A percentile compares a stretch with the other conserved stretches of the same genome.
Conservation (phyloP, 2,113 vertebrate species). For the Phylloscopus whistleri region DNA sequence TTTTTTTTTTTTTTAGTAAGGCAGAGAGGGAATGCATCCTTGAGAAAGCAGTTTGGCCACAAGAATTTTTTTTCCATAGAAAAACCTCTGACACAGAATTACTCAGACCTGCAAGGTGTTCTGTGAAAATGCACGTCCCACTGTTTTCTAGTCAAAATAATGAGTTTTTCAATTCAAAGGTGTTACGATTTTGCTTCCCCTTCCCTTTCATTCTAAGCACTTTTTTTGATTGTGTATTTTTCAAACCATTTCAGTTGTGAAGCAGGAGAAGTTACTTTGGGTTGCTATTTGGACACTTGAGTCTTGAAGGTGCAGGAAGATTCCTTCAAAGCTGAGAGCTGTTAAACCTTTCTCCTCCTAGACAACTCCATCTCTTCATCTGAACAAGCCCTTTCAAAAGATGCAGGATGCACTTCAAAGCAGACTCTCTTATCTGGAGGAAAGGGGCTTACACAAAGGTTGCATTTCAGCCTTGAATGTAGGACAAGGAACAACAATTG, state of each 20-base stretch:
- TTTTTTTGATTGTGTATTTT: not conserved
- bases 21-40: not conserved
- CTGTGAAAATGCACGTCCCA: not conserved
- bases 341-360: not conserved
- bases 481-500: not conserved
- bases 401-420: not conserved
- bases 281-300: not conserved
- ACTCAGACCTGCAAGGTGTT: not conserved
- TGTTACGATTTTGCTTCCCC: not conserved
- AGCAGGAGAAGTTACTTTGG: not conserved
- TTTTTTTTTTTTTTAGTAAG: not conserved
- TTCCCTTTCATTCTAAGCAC: not conserved
- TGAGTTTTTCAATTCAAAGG: not conserved
- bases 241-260: not conserved
- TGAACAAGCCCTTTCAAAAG: not conserved
- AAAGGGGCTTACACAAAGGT: not conserved
- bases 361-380: not conserved
- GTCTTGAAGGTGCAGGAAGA: not conserved
- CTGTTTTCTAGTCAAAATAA: not conserved
- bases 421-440: not conserved
- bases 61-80: not conserved
- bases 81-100: not conserved
- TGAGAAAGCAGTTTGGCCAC: not conserved
- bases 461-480: not conserved
- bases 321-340: not conserved